Evolutionary conservation across 2,113 vertebrate genomes (phyloP).

Genomic region (Hydrochoerus hydrochaeris): DNA sequence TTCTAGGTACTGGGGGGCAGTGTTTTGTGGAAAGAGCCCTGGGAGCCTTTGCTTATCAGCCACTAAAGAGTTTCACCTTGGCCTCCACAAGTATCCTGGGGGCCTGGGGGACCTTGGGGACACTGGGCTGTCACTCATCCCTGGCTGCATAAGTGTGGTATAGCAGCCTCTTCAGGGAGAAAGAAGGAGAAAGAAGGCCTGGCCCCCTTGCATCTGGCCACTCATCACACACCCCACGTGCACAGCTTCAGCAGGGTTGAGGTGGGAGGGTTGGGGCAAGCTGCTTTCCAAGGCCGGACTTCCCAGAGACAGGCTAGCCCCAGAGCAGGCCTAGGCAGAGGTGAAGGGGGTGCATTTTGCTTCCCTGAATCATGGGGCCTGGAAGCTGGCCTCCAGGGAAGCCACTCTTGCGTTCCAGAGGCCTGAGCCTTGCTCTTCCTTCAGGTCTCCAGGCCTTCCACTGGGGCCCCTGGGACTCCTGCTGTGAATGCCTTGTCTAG

Average conservation of each 20-base stretch:
- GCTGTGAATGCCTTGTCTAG: not conserved
- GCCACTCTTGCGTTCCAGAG: not conserved
- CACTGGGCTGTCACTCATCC: not conserved
- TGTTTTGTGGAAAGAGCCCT: not conserved
- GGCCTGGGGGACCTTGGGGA: not conserved
- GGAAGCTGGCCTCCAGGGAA: not conserved
- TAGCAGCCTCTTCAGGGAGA: not conserved
- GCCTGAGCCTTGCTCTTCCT: not conserved
- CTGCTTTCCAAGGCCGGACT: not conserved
- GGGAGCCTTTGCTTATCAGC: constrained; percentile 4
- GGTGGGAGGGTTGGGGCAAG: not conserved
- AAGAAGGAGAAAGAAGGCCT: not conserved
- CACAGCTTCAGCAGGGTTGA: not conserved
- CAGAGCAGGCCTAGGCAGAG: not conserved
- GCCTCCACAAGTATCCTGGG: not conserved
- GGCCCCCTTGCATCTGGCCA: not conserved
- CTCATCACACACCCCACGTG: not conserved
- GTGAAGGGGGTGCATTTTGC: not conserved
- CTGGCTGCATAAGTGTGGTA: not conserved
- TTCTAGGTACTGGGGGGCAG: not conserved
- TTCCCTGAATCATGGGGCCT: not conserved
- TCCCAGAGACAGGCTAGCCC: not conserved
- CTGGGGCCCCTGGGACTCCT: not conserved
- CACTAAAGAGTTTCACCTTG: not conserved
- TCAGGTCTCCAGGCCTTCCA: not conserved